Conservation (phyloP, 64 coral and sea anemone species). For the Catalaphyllia jardinei region DNA sequence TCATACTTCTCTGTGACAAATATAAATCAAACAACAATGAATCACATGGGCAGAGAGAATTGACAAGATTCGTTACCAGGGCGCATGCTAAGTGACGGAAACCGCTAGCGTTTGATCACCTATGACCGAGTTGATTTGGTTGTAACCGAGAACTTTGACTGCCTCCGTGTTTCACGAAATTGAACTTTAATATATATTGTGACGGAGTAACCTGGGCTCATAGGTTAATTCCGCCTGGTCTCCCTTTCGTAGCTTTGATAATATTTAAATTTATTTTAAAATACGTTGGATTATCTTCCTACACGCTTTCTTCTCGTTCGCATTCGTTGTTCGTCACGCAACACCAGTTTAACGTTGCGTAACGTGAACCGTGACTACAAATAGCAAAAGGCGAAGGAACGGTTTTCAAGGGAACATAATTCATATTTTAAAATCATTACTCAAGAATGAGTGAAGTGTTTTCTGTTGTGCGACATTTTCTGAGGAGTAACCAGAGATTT, state of each 20-base stretch:
- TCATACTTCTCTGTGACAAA: neutral
- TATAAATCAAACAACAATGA: neutral
- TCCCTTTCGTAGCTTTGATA: neutral
- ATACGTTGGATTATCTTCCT: neutral
- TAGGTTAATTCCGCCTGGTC: neutral
- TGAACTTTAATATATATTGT: slow-evolving; percentile 47
- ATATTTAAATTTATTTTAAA: slow-evolving; percentile 24
- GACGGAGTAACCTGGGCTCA: neutral
- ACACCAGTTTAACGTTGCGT: neutral
- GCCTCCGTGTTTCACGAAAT: neutral
- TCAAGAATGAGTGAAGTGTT: neutral
- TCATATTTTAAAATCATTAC: neutral
- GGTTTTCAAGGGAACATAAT: neutral
- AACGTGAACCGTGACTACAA: neutral
- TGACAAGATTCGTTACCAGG: neutral
- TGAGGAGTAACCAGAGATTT: neutral
- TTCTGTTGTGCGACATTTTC: neutral
- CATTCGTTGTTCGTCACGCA: neutral
- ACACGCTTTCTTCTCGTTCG: neutral
- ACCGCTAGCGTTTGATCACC: neutral
- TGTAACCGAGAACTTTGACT: neutral
- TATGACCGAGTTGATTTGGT: neutral
- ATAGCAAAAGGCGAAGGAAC: no score
- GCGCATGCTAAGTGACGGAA: neutral
- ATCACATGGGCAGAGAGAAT: neutral